A percentile compares a stretch with the other conserved stretches of the same genome.
Evolutionary conservation across 2,113 vertebrate species (phyloP).

Genomic region (Pangasianodon gigas): DNA sequence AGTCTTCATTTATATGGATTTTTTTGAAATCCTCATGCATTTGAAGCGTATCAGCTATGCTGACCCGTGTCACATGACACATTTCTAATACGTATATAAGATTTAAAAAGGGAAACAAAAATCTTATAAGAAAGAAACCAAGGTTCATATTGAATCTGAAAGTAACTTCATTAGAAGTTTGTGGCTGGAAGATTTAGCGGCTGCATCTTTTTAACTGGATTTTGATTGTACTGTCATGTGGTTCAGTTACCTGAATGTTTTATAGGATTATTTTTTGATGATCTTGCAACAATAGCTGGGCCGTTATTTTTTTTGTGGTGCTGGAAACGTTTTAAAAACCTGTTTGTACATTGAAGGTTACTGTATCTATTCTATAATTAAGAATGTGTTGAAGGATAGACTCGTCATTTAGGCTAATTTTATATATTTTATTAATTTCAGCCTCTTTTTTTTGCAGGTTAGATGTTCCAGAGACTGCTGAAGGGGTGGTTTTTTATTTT

Average conservation of each 20-base stretch:
- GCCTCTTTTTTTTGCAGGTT: not conserved
- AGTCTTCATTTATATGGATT: slow-evolving; percentile 1
- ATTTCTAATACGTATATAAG: not conserved
- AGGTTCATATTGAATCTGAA: slow-evolving; percentile 91
- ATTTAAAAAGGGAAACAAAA: slow-evolving; percentile 18
- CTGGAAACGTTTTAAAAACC: not conserved
- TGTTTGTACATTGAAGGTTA: not conserved
- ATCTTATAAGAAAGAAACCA: slow-evolving; percentile 69
- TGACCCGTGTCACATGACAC: slow-evolving; percentile 26
- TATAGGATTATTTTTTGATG: not conserved
- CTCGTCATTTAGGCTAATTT: not conserved
- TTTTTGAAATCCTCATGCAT: slow-evolving; percentile 80
- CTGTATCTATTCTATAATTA: not conserved
- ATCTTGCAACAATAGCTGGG: not conserved
- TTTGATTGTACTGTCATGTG: not conserved
- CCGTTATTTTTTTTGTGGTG: not conserved
- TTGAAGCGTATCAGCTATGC: slow-evolving; percentile 76
- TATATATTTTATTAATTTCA: not conserved
- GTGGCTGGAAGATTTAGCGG: too few species aligned
- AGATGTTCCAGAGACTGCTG: not conserved
- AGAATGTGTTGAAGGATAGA: not conserved
- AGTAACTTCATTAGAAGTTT: slow-evolving; percentile 73
- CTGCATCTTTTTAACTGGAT: not conserved
- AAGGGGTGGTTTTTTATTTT: not conserved
- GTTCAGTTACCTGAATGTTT: not conserved